phyloP scores from a whole-genome alignment of 1,140 invertebrate genomes.

The Centruroides sculpturatus region DNA sequence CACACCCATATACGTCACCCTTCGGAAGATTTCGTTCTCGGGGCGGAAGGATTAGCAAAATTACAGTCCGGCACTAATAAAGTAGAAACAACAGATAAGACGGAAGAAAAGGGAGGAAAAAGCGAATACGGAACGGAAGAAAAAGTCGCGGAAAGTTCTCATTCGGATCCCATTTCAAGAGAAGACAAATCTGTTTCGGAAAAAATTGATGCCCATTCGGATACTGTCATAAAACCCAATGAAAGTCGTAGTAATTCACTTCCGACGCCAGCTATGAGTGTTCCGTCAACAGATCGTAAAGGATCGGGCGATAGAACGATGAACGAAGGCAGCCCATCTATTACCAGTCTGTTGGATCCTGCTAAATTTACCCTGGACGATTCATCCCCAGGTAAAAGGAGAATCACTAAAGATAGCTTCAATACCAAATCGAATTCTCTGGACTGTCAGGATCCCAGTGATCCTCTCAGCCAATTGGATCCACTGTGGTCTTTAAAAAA shows the following conservation, averaged over 20 bases:
- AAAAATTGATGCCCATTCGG: neutral
- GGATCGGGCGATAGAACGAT: neutral
- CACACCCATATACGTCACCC: slow-evolving; percentile 35
- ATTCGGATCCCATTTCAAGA: neutral
- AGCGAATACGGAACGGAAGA: neutral
- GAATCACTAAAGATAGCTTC: slow-evolving; percentile 35
- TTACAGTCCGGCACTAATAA: slow-evolving; percentile 22
- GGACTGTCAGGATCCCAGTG: slow-evolving; percentile 26
- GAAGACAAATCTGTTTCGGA: neutral
- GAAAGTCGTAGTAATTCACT: neutral
- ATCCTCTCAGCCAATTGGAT: slow-evolving; percentile 45
- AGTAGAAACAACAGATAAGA: neutral
- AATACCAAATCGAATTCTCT: slow-evolving; percentile 18
- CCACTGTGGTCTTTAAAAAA: slow-evolving; percentile 46
- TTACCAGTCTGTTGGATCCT: slow-evolving; percentile 18
- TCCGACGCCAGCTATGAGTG: neutral
- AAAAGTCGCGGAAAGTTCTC: no score
- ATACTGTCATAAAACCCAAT: neutral
- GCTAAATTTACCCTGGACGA: slow-evolving; percentile 29
- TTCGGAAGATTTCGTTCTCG: slow-evolving; percentile 38
- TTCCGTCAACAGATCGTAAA: neutral
- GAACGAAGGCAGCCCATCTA: neutral
- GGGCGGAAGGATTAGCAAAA: slow-evolving; percentile 20
- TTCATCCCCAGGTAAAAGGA: slow-evolving; percentile 19
- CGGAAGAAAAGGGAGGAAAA: neutral